phyloP scores from a whole-genome alignment of 1,140 invertebrate species.

The Zophobas atratus region DNA sequence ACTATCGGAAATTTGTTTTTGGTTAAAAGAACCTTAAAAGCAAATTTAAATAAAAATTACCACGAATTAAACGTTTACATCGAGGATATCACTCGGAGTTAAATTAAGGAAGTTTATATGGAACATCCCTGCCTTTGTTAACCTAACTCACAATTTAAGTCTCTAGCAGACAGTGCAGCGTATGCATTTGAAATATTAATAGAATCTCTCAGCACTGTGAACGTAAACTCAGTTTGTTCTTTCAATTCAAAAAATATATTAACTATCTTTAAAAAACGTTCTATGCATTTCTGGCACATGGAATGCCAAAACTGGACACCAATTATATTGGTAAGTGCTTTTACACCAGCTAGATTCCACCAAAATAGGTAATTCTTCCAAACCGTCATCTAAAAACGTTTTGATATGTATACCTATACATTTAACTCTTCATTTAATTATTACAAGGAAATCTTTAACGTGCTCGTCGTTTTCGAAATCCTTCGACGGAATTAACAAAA shows the following conservation, averaged over 20 bases:
- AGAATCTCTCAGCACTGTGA: not conserved
- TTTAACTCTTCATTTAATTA: not conserved
- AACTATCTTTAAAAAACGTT: not conserved
- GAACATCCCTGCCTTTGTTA: not conserved
- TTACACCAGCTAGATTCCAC: not conserved
- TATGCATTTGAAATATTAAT: not conserved
- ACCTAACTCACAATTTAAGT: not conserved
- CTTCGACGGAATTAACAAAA: conserved; percentile 4
- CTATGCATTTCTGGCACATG: not conserved
- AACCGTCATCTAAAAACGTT: not conserved
- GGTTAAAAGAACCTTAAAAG: not conserved
- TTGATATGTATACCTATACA: not conserved
- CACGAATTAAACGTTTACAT: not conserved
- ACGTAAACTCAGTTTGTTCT: not conserved
- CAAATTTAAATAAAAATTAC: not conserved
- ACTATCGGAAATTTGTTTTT: not conserved
- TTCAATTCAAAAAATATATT: conserved; percentile 27
- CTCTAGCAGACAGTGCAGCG: not conserved
- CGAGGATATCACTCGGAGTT: not conserved
- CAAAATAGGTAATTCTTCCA: conserved; percentile 8
- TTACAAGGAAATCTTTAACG: not conserved
- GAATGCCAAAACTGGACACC: conserved; percentile 8
- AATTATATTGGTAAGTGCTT: not conserved
- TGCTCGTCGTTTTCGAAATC: not conserved
- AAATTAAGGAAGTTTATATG: not conserved